Conservation (phyloP, 2,113 vertebrate genomes). For the Grus americana region DNA sequence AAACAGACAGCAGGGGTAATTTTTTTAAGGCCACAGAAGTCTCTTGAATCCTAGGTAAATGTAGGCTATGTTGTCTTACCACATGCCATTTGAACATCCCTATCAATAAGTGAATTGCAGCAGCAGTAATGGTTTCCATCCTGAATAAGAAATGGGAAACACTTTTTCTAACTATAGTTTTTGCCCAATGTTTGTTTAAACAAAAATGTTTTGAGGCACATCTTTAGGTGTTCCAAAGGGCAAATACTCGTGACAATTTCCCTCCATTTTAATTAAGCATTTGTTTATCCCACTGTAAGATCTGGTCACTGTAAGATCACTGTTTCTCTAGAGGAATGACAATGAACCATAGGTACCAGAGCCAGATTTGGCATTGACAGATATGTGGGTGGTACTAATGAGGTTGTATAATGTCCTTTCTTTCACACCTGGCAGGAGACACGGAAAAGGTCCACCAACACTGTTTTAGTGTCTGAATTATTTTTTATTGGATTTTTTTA, state of each 20-base stretch:
- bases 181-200: neutral
- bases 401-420: neutral
- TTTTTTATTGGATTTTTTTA: neutral
- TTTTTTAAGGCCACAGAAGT: neutral
- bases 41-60: neutral
- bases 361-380: neutral
- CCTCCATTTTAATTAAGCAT: neutral
- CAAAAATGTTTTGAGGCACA: neutral
- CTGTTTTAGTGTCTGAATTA: neutral
- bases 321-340: neutral
- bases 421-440: neutral
- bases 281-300: neutral
- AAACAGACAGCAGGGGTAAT: neutral
- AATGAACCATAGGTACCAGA: neutral
- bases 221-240: neutral
- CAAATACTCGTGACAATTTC: neutral
- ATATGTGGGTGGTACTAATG: neutral
- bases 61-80: neutral
- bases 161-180: neutral
- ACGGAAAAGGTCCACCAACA: neutral
- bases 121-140: neutral
- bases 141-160: neutral
- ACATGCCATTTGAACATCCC: neutral
- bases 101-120: neutral
- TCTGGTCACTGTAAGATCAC: neutral